Evolutionary conservation across 2,113 vertebrate species (phyloP), one percentile per base, ranked within the genome.

Genomic region (Brachypteracias leptosomus): DNA sequence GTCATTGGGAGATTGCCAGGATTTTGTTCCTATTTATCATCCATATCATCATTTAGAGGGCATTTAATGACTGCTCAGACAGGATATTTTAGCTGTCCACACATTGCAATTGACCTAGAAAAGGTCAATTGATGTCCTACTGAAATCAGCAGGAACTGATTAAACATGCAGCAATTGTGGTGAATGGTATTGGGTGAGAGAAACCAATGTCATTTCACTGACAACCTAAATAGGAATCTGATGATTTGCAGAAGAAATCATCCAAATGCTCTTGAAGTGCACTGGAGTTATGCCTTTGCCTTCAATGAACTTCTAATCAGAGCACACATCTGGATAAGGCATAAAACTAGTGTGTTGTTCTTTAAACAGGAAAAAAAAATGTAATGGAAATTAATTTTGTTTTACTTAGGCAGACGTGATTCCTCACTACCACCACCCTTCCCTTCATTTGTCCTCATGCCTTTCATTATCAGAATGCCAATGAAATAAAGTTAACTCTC

Each of bases 91-190:
- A 92, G 80, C 86, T 78, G 84, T 90, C 86, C 76, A 59, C 65
- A 52, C 89, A n/a, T 52, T 92, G 68, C 76, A 90, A 63, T 84
- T 92, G 91, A 86, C 94, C 83, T 90, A 55, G 18, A 26, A 93
- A 84, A 95, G 94, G 96, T 86, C 95, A 92, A 92, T n/a, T 93
- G 93, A 86, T 84, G 89, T 82, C 68, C 74, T 44, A 75, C 47
- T 68, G 68, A 93, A 91, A 90, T 75, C 91, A 87, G 58, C 47
- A 58, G 86, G 76, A 96, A 67, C 78, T 86, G 79, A 93, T 96
- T 91, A 90, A 84, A 90, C 31, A 72, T 75, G 65, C 72, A 93
- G 73, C 44, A 75, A 72, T 72, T 63, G 80, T 85, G 73, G 89
- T 3, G 25, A 75, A 47, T 1, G 3, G 59, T 90, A 52, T 47